Conservation (phyloP, 2,888 invertebrate species). For the Tetragnatha montana region DNA sequence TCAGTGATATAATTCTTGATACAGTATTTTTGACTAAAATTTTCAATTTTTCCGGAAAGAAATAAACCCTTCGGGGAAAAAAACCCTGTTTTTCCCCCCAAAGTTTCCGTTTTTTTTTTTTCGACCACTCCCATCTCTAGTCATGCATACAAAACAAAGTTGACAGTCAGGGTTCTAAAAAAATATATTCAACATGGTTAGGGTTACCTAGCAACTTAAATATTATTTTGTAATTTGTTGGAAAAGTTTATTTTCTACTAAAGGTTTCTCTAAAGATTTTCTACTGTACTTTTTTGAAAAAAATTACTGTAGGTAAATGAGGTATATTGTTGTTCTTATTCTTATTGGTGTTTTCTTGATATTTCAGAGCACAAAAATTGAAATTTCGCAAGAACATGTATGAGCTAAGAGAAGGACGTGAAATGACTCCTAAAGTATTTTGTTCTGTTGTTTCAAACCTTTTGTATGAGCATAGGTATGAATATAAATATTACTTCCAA, state of each 20-base stretch:
- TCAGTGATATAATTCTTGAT: too few relatives aligned
- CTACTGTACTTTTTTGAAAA: neutral
- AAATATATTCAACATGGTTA: too few relatives aligned
- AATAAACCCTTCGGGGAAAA: too few relatives aligned
- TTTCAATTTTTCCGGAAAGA: too few relatives aligned
- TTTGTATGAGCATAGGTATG: slow-evolving; percentile 87
- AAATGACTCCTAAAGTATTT: slow-evolving; percentile 93
- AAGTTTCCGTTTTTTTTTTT: too few relatives aligned
- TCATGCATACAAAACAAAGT: too few relatives aligned
- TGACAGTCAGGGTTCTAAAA: too few relatives aligned
- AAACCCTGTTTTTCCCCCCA: too few relatives aligned
- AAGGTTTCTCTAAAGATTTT: neutral
- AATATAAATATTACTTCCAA: neutral
- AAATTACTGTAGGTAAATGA: neutral
- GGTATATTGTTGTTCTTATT: neutral
- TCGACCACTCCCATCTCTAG: too few relatives aligned
- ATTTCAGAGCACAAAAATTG: slow-evolving; percentile 82
- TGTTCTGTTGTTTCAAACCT: slow-evolving; percentile 95
- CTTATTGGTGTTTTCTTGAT: slow-evolving; percentile 62
- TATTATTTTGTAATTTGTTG: too few relatives aligned
- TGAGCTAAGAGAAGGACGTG: slow-evolving; percentile 93
- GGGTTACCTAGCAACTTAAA: too few relatives aligned
- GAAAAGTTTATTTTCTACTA: neutral
- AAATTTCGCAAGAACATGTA: slow-evolving; percentile 94
- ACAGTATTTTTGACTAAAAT: too few relatives aligned